These are phyloP conservation scores for Epizoanthus fatuus DNA, from an alignment of 92 coral and sea anemone species.

Conservation along the genomic window DNA sequence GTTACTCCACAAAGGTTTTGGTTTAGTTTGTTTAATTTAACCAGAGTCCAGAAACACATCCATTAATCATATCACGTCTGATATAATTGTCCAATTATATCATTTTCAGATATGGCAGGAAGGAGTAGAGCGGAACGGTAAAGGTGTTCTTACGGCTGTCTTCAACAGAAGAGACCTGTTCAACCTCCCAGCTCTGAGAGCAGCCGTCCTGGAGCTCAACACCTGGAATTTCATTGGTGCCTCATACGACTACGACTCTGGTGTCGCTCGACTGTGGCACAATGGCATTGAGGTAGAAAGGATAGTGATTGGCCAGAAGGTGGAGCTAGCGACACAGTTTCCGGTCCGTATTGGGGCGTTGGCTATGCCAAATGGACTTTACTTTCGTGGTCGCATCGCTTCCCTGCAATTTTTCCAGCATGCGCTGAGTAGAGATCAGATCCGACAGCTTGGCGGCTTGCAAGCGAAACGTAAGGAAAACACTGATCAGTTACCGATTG, in stretches of 20 bases:
- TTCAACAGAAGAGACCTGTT: slow-evolving; percentile 71
- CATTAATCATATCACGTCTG: too few species aligned
- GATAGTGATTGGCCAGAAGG: slow-evolving; percentile 49
- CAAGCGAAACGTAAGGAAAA: slow-evolving; percentile 9
- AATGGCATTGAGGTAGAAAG: slow-evolving; percentile 78
- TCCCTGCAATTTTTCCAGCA: slow-evolving; percentile 62
- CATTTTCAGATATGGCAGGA: slow-evolving; percentile 58
- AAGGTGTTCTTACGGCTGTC: slow-evolving; percentile 59
- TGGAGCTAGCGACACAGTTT: slow-evolving; percentile 80
- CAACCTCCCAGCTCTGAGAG: slow-evolving; percentile 52
- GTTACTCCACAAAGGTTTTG: too few species aligned
- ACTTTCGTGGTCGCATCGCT: slow-evolving; percentile 73
- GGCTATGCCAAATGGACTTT: background rate
- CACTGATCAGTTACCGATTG: background rate
- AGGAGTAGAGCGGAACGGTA: slow-evolving; percentile 47
- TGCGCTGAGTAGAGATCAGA: slow-evolving; percentile 71
- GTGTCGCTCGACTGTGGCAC: slow-evolving; percentile 80
- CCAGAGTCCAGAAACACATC: too few species aligned
- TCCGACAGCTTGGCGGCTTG: slow-evolving; percentile 71
- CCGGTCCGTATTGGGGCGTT: slow-evolving; percentile 49
- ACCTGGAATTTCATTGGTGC: slow-evolving; percentile 88
- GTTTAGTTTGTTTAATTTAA: too few species aligned
- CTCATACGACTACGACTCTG: slow-evolving; percentile 73
- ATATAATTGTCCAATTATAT: too few species aligned
- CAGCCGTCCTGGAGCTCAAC: slow-evolving; percentile 67